phyloP scores from a whole-genome alignment of 2,888 invertebrate genomes.

The Trachelus iudaicus region DNA sequence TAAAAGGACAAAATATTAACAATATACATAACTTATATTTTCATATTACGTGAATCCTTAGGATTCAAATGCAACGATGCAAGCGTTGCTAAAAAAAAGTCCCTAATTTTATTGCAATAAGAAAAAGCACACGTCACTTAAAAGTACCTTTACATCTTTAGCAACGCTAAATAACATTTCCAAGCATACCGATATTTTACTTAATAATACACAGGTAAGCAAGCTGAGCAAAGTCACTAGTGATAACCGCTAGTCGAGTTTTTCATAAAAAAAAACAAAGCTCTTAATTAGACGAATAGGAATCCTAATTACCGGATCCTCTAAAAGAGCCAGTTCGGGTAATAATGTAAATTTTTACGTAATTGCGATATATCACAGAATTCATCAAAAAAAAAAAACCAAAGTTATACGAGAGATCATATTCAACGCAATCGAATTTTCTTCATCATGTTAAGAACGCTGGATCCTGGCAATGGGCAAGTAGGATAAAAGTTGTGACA shows the following conservation, averaged over 20 bases:
- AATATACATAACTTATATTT: not conserved
- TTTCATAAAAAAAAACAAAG: no score
- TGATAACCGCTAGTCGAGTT: no score
- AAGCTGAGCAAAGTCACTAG: no score
- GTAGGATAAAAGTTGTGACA: constrained; percentile 76
- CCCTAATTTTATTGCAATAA: not conserved
- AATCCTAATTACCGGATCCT: no score
- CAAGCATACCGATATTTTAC: no score
- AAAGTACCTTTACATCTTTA: no score
- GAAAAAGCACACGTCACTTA: not conserved
- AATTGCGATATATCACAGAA: constrained; percentile 31
- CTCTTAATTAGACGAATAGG: no score
- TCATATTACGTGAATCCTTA: not conserved
- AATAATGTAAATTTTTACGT: not conserved
- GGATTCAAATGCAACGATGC: not conserved
- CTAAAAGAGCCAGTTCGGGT: not conserved
- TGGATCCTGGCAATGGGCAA: constrained; percentile 73
- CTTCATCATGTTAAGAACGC: constrained; percentile 74
- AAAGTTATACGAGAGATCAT: not conserved
- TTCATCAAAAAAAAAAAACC: not conserved
- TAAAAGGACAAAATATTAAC: not conserved
- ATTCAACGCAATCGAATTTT: constrained; percentile 66
- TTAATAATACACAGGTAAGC: no score
- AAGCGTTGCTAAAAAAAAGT: not conserved
- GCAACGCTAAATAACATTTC: no score